These are phyloP conservation scores for Spea multiplicata DNA, from an alignment of 2,113 vertebrate species.

Conservation along the genomic window DNA sequence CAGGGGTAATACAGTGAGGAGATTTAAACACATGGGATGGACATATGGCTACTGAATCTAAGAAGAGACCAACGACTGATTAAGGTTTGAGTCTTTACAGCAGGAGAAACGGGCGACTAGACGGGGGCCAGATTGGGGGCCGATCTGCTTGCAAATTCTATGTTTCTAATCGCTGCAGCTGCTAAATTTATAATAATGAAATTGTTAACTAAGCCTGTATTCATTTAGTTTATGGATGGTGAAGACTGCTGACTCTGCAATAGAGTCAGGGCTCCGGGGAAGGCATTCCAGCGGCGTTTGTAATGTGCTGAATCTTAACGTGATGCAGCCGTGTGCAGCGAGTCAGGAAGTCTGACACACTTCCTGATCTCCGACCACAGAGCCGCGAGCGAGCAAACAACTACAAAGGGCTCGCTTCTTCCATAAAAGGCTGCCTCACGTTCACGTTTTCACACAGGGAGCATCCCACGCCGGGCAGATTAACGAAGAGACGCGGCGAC, in stretches of 20 bases:
- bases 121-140: too few species aligned
- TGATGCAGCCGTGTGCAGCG: constrained; percentile 56
- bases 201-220: too few species aligned
- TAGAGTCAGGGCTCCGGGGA: background rate
- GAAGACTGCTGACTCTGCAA: background rate
- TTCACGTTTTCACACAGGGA: background rate
- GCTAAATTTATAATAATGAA: too few species aligned
- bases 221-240: background rate
- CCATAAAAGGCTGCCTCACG: constrained; percentile 69
- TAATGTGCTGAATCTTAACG: background rate
- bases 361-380: constrained; percentile 70
- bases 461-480: background rate
- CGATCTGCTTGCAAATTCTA: too few species aligned
- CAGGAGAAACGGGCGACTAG: too few species aligned
- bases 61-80: too few species aligned
- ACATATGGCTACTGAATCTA: too few species aligned
- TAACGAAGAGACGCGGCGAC: background rate
- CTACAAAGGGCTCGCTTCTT: constrained; percentile 61
- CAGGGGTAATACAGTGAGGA: too few species aligned
- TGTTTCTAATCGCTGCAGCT: too few species aligned
- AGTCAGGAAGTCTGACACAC: constrained; percentile 75
- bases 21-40: too few species aligned
- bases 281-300: background rate
- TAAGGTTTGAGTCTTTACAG: too few species aligned
- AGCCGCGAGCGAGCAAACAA: constrained; percentile 49